Percentiles rank a stretch among this genome's conserved stretches.
These are phyloP conservation scores for Callaeas wilsoni DNA, from an alignment of 2,113 vertebrate species.

Conservation along the genomic window DNA sequence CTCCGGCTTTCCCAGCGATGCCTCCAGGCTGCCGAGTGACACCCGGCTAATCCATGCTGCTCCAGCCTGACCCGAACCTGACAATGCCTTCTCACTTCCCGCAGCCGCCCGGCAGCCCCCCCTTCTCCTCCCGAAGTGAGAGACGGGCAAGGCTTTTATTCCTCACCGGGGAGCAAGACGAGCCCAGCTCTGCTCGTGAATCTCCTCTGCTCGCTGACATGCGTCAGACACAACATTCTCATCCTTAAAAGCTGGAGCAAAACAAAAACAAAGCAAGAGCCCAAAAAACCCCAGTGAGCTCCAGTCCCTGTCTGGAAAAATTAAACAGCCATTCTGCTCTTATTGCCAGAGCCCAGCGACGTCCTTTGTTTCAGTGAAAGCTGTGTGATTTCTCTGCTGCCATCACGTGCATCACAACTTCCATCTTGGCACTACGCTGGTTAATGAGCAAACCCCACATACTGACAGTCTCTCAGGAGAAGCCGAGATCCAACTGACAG, in stretches of 20 bases:
- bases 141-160: slow-evolving; percentile 32
- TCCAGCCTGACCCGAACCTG: slow-evolving; percentile 14
- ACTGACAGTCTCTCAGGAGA: neutral
- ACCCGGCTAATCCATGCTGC: neutral
- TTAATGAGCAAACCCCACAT: neutral
- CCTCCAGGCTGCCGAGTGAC: slow-evolving; percentile 9
- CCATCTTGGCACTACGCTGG: neutral
- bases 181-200: neutral
- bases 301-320: slow-evolving; percentile 20
- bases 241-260: slow-evolving; percentile 41
- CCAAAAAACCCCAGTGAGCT: neutral
- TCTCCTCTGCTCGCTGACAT: slow-evolving; percentile 10
- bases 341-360: neutral
- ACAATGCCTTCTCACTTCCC: slow-evolving; percentile 12
- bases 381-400: neutral
- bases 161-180: neutral
- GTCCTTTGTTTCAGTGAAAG: neutral
- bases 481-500: neutral
- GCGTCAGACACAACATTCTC: slow-evolving; percentile 37
- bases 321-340: neutral
- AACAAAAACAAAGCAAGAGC: slow-evolving; percentile 15
- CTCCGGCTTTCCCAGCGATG: neutral
- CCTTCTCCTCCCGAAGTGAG: slow-evolving; percentile 26
- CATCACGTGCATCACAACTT: neutral
- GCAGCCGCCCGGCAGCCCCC: neutral